Conservation (phyloP, 2,113 vertebrate species). For the Podiceps cristatus region DNA sequence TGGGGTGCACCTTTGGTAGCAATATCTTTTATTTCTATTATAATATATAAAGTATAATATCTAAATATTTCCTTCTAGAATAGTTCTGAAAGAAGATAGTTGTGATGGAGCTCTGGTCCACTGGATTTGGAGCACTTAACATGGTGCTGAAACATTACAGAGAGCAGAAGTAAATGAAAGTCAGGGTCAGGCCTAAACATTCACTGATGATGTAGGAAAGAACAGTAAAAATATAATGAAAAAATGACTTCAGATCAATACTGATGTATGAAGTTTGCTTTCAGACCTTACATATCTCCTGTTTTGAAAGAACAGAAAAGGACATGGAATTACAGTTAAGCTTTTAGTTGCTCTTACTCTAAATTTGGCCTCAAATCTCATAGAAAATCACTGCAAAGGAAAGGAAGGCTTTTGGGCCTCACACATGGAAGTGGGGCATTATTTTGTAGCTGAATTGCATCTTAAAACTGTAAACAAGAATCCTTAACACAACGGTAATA, state of each 20-base stretch:
- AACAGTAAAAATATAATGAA: background rate
- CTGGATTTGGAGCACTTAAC: background rate
- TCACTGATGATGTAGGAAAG: background rate
- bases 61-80: background rate
- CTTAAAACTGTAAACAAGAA: background rate
- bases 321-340: background rate
- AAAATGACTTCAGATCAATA: background rate
- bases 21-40: background rate
- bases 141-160: background rate
- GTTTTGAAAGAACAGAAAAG: background rate
- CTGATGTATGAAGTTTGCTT: background rate
- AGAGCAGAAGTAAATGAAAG: background rate
- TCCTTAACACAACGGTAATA: background rate
- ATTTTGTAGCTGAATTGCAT: background rate
- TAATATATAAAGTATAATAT: background rate
- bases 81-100: background rate
- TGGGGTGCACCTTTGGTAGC: background rate
- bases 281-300: background rate
- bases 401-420: background rate
- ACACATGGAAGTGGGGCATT: background rate
- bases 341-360: background rate
- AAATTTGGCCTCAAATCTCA: background rate
- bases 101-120: background rate
- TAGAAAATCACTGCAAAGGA: background rate
- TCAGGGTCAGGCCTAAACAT: background rate